Percentiles rank a stretch among this genome's conserved stretches.
phyloP scores from a whole-genome alignment of 2,797 vertebrate genomes.

The Sebastes nivosus region DNA sequence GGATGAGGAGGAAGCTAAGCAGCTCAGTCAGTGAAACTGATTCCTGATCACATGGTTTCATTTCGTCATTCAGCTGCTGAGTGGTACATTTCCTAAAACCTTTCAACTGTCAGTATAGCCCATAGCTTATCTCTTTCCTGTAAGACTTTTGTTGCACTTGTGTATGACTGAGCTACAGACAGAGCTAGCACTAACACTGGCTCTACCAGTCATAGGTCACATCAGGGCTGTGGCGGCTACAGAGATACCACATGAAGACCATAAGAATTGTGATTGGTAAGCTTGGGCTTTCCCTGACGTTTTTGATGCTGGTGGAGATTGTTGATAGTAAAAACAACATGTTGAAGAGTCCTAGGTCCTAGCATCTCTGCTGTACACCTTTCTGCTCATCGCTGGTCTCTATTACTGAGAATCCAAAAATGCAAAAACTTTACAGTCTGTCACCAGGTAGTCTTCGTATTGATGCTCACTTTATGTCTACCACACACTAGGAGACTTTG shows the following conservation, averaged over 20 bases:
- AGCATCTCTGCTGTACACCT: neutral
- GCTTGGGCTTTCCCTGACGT: too few species aligned
- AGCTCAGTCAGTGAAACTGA: slow-evolving; percentile 3
- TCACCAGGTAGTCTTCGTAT: neutral
- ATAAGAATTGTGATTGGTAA: too few species aligned
- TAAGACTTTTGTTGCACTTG: neutral
- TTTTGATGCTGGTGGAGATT: too few species aligned
- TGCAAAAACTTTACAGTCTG: neutral
- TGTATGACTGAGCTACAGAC: neutral
- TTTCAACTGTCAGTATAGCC: neutral
- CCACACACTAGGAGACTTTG: too few species aligned
- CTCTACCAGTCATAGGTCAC: too few species aligned
- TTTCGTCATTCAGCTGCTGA: slow-evolving; percentile 3
- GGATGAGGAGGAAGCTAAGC: neutral
- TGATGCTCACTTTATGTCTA: neutral
- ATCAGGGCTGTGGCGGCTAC: neutral
- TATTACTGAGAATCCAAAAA: neutral
- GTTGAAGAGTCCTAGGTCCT: too few species aligned
- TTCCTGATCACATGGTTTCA: slow-evolving; percentile 25
- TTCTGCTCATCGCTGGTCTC: neutral
- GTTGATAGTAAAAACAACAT: too few species aligned
- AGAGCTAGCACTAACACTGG: neutral
- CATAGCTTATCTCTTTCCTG: neutral
- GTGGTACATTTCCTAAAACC: neutral
- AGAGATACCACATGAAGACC: neutral